Conservation (phyloP, 1,140 invertebrate species). For the Acromyrmex heyeri region DNA sequence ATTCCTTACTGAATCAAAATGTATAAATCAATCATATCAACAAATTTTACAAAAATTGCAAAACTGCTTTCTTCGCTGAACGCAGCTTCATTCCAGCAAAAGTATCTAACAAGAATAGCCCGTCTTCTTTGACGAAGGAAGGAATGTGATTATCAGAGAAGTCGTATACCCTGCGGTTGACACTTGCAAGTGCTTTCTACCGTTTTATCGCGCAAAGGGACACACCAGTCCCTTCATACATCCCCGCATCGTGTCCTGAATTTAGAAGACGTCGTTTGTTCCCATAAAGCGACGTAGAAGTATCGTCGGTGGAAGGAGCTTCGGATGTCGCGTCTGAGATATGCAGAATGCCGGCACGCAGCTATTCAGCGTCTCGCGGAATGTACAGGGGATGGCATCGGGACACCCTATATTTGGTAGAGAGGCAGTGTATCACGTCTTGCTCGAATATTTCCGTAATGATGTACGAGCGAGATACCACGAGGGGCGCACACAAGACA, state of each 20-base stretch:
- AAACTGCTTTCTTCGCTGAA: neutral
- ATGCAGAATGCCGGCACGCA: slow-evolving; percentile 38
- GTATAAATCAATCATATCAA: no score
- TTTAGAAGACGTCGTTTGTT: slow-evolving; percentile 49
- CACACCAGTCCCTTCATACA: no score
- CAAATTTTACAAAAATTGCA: no score
- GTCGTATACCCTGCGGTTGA: neutral
- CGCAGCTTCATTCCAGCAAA: neutral
- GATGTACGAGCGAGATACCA: slow-evolving; percentile 45
- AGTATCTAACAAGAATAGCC: neutral
- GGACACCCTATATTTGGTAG: slow-evolving; percentile 23
- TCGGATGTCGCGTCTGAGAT: slow-evolving; percentile 34
- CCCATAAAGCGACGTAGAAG: slow-evolving; percentile 17
- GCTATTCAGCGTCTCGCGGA: slow-evolving; percentile 52
- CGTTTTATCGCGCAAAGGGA: neutral
- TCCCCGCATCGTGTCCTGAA: neutral
- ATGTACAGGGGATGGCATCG: neutral
- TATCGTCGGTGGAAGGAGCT: slow-evolving; percentile 23
- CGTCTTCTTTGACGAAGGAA: neutral
- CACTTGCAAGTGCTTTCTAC: slow-evolving; percentile 10
- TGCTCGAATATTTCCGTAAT: slow-evolving; percentile 50
- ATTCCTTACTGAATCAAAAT: no score
- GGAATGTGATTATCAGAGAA: neutral
- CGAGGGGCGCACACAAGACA: neutral
- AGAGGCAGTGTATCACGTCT: neutral